Evolutionary conservation across 2,113 vertebrate species (phyloP), one percentile per base, ranked within the genome.

Genomic region (Hyperoodon ampullatus): DNA sequence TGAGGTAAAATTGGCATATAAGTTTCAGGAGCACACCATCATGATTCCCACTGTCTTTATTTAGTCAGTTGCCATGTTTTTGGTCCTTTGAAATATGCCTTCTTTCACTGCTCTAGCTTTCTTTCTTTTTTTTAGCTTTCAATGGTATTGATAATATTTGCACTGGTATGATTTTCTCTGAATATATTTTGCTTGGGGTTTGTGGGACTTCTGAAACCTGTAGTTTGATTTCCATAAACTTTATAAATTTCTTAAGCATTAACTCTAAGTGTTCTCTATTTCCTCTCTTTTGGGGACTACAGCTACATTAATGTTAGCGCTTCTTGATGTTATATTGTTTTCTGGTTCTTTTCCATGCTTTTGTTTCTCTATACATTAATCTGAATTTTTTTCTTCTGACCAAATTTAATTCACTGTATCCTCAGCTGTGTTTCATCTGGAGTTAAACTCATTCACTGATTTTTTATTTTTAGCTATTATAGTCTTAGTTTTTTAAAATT

Each of bases 191-290:
- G 47, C 39, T 83, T 8, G 0, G 47, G 18, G 44, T 82, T 83
- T 88, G 24, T 82, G 58, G 47, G 47, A 9, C 18, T 58, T 93
- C 13, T 60, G 14, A 71, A 85, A 90, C 42, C 30, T 85, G 4
- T 24, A 78, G 55, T 7, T 84, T 58, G 35, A 72, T 55, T 83
- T 81, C 83, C 60, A 30, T 61, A 75, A 88, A 18, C 53, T 93
- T 90, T 68, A 90, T 23, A 55, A 80, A 86, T 90, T 72, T 47
- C n/a, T 55, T 85, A 85, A 85, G 53, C 23, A 71, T 63, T 93
- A 90, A 90, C 53, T 44, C n/a, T 68, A 83, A 77, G 60, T 72
- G 85, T 47, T 71, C 71, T 72, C 35, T 63, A 68, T 77, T 86
- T 86, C n/a, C 61, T 70, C 50, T 61, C 33, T n/a, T 83, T 28